These are phyloP conservation scores for Quiscalus mexicanus DNA, from an alignment of 2,113 vertebrate genomes.

Conservation along the genomic window DNA sequence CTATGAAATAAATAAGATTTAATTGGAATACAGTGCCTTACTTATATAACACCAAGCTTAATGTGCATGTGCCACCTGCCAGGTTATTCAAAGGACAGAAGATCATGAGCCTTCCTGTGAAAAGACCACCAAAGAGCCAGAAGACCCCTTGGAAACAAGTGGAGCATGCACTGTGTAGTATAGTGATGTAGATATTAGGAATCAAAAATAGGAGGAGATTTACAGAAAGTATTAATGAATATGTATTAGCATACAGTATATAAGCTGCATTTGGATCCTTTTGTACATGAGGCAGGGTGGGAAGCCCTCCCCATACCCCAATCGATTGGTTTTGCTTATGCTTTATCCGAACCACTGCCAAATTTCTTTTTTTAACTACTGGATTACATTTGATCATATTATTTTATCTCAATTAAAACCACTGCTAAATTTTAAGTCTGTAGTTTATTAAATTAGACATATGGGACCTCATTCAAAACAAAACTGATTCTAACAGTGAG, in stretches of 20 bases:
- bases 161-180: not conserved
- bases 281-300: not conserved
- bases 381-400: not conserved
- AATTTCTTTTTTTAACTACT: not conserved
- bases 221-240: not conserved
- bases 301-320: rapidly evolving
- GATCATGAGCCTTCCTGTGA: not conserved
- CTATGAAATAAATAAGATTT: not conserved
- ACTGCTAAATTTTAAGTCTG: not conserved
- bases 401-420: not conserved
- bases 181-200: not conserved
- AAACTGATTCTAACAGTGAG: not conserved
- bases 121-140: not conserved
- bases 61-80: not conserved
- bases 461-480: not conserved
- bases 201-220: not conserved
- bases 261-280: not conserved
- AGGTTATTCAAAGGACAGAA: not conserved
- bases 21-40: not conserved
- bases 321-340: not conserved
- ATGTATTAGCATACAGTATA: not conserved
- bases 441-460: not conserved
- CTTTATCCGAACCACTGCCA: not conserved
- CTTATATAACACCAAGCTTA: not conserved
- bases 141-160: not conserved